Base-by-base conservation (phyloP, 2,113 vertebrate genomes). In the Gorilla gorilla region DNA sequence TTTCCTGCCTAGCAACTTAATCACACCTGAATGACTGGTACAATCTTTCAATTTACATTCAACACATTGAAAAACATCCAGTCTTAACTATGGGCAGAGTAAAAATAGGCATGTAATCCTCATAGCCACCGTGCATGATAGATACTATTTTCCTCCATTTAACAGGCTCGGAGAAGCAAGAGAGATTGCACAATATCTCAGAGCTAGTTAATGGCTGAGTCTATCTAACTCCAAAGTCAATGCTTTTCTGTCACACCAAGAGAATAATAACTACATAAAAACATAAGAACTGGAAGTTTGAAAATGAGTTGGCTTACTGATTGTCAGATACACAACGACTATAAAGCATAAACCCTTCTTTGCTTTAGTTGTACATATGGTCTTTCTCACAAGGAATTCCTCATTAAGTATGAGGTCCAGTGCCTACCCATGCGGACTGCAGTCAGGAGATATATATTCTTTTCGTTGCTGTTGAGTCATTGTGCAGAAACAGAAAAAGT, bases 241-340 rank as follows among this genome's bases (percentile, higher is more conserved):
- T 35, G 30, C 78, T 52, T 55, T 86, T 84, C 73, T 59, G 20
- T 73, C 52, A 86, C 59, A 59, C 30, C 57, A 90, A 38, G 32
- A 97, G 22, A 30, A 89, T 85, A 97, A 90, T 40, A 97, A 97
- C 45, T 32, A 22, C 27, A 35, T 80, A 81, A 95, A 93, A 87
- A 22, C 68, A 35, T 57, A 50, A 89, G 23, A 96, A 96, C 0
- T 23, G 40, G 35, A 13, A 16, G 72, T 35, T 73, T 79, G 55
- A 87, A 94, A 73, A 35, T 25, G 43, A 83, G 23, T 78, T 93
- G 27, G 9, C 18, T 73, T 87, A 64, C n/a, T 38, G 83, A 95
- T 23, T 85, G 8, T 48, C n/a, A 84, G 32, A 73, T 70, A 84
- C 0, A n/a, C 48, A 79, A 55, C 1, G 6, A 45, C 66, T 55